phyloP scores from a whole-genome alignment of 1,140 invertebrate species.

The Mercenaria mercenaria region DNA sequence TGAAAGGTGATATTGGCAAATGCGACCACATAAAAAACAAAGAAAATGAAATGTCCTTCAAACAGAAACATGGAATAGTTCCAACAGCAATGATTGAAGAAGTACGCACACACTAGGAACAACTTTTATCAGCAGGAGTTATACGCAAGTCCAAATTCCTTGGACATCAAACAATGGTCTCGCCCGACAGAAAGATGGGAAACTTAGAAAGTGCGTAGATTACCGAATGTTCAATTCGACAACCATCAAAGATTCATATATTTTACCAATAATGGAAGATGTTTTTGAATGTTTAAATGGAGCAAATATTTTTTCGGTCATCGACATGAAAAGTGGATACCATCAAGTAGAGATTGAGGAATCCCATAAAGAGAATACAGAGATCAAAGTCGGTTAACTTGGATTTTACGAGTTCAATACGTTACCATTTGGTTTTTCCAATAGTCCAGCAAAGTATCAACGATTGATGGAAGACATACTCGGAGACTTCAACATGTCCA shows the following conservation, averaged over 20 bases:
- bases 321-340: constrained; percentile 35
- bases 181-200: background rate
- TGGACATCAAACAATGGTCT: background rate
- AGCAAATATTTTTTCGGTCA: background rate
- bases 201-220: background rate
- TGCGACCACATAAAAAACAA: no score
- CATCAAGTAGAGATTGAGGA: constrained; percentile 17
- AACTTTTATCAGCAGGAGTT: background rate
- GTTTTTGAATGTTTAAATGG: constrained; percentile 3
- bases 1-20: no score
- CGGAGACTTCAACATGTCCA: background rate
- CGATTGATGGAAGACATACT: background rate
- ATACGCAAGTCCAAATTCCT: background rate
- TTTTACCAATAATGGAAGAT: background rate
- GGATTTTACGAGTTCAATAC: constrained; percentile 26
- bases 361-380: background rate
- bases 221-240: background rate
- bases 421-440: constrained; percentile 29
- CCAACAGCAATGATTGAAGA: background rate
- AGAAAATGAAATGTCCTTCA: background rate
- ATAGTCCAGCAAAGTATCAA: background rate
- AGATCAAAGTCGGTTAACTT: background rate
- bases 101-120: background rate
- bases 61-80: background rate
- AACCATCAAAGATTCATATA: background rate